phyloP scores from a whole-genome alignment of 2,888 invertebrate genomes.

The Mesoligia furuncula region DNA sequence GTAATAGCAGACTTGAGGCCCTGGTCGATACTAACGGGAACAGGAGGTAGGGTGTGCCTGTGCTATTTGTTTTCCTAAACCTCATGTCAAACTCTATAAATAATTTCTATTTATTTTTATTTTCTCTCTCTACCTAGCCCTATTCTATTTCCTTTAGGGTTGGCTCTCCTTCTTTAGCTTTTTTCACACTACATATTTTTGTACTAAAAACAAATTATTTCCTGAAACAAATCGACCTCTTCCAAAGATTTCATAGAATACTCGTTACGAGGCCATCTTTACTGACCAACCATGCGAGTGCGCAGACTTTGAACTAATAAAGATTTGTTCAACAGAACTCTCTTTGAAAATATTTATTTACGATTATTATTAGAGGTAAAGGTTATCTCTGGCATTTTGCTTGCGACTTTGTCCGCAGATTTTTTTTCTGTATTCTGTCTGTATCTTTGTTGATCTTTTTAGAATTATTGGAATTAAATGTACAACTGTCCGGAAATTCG shows the following conservation, averaged over 20 bases:
- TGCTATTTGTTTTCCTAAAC: background rate
- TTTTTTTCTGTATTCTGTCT: background rate
- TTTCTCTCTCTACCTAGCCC: background rate
- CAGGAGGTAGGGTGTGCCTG: background rate
- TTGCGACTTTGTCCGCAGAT: conserved; percentile 9
- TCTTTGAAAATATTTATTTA: conserved; percentile 55
- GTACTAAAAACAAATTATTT: too few relatives aligned
- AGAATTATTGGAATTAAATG: background rate
- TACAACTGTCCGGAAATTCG: background rate
- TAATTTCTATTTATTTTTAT: background rate
- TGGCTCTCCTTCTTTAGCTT: background rate
- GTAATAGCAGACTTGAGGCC: too few relatives aligned
- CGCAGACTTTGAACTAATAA: conserved; percentile 59
- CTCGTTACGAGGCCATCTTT: background rate
- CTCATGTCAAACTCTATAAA: background rate
- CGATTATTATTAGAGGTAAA: conserved; percentile 59
- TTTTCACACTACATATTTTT: background rate
- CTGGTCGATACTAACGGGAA: background rate
- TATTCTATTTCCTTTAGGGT: background rate
- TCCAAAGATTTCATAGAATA: conserved; percentile 1
- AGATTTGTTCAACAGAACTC: conserved; percentile 55
- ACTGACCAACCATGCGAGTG: background rate
- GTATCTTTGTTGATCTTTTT: background rate
- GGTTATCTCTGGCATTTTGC: conserved; percentile 47
- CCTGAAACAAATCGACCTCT: background rate